Base-by-base conservation (phyloP, 2,113 vertebrate species). In the Prunella fulvescens region DNA sequence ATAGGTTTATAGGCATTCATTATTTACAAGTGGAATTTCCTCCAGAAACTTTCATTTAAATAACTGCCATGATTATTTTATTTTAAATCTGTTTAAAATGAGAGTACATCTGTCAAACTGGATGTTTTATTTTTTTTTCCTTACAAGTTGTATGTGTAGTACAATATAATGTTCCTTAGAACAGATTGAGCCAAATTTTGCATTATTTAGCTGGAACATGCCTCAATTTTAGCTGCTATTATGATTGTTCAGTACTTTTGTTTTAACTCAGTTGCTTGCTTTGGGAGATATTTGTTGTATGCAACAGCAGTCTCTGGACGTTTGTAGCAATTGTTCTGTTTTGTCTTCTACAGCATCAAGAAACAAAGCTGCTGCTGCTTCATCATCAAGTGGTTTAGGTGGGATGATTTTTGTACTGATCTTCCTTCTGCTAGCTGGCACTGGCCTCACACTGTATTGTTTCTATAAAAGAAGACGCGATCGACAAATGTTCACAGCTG, bases 341-440 rank as follows among this genome's bases (percentile, higher is more conserved):
- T 92, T 95, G 69, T 53, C 81, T 94, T 96, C 65, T 33, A 96
- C 90, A 95, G 91, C 78, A 93, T 45, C 69, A 69, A 28, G 73
- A 91, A 65, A 85, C 26, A 97, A 94, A 96, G 95, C 11, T n/a
- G 48, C 90, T n/a, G 48, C 90, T 94, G 3, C 50, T 58, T 86
- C 88, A 19, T 25, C 93, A 0, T 70, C 97, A 37, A 93, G 98
- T 7, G 93, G 93, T 4, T 92, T 96, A 2, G 93, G 98, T 4
- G 99, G 98, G 12, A 95, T 98, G 24, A 97, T 97, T 6, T 97
- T 99, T 28, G 76, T 98, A 8, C 88, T 99, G 53, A 40, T 99
- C 39, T 90, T 99, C 28, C 85, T 99, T 22, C 97, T 99, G 39
- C 62, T 99, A 1, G 74, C 94, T 9, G 90, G 98, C 23, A 93